phyloP scores from a whole-genome alignment of 2,113 vertebrate genomes.

The Vulpes lagopus region DNA sequence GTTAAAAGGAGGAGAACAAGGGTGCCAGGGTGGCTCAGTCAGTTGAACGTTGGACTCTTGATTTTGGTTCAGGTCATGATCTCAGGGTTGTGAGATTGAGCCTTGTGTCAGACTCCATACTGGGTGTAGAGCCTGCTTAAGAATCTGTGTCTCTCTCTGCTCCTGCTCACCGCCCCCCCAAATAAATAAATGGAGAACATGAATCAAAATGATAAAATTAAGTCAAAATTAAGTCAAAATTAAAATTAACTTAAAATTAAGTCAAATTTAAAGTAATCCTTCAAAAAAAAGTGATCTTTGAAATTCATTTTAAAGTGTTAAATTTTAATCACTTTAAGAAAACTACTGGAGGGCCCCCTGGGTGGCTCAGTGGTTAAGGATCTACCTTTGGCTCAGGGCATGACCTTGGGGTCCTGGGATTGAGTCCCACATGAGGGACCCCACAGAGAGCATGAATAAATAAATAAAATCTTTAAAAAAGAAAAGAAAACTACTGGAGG shows the following conservation, averaged over 20 bases:
- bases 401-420: not conserved
- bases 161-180: not conserved
- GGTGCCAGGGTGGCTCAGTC: not conserved
- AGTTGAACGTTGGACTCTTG: not conserved
- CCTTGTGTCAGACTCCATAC: not conserved
- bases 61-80: not conserved
- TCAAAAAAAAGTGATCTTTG: slow-evolving; percentile 23
- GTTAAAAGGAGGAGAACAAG: not conserved
- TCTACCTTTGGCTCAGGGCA: not conserved
- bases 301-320: slow-evolving; percentile 55
- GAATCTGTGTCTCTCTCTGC: not conserved
- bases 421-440: no score
- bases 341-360: not conserved
- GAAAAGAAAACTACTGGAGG: not conserved
- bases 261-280: not conserved
- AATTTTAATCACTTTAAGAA: slow-evolving; percentile 46
- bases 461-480: no score
- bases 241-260: no score
- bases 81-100: not conserved
- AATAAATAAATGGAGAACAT: not conserved
- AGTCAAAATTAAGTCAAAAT: no score
- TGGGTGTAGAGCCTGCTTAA: not conserved
- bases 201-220: slow-evolving; percentile 43
- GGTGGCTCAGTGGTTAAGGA: not conserved
- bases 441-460: no score